Base-by-base conservation (phyloP, 2,113 vertebrate species). In the Ifrita kowaldi region DNA sequence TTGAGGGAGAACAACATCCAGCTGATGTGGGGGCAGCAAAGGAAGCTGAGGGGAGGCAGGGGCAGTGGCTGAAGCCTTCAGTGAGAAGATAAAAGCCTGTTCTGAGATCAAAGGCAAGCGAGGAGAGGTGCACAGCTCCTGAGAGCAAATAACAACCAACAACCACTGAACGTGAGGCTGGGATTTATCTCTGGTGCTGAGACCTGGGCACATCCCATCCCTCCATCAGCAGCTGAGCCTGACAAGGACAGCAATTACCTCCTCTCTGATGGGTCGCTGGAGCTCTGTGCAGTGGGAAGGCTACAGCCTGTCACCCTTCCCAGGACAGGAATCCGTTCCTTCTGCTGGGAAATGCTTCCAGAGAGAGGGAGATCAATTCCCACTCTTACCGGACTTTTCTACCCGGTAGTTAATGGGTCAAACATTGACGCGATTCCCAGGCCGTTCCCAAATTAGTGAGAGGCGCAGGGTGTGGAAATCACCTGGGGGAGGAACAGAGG, bases 221-320 rank as follows among this genome's bases (percentile, higher is more conserved):
- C 69, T 95, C 81, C 85, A 89, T 62, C 83, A 94, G 93, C 23
- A 87, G 76, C 87, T 76, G 19, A 76, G 94, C 60, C 86, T 85
- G 60, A 44, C 60, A 80, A 35, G 68, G 41, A 62, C 69, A 64
- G 84, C 35, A 23, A 76, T 23, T 67, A 42, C 35, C 47, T 93
- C 35, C 57, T 65, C 81, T 71, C 68, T 56, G 46, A 41, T 37
- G 59, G 37, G 17, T 42, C 15, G 0, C 74, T 78, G 42, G 68
- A 52, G 37, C 16, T 41, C 42, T 32, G 46, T 5, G 16, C 16
- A 9, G 76, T 19, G 64, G 49, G 49, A 83, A 64, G 91, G 41
- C 41, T 50, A 32, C 79, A 84, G 69, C 47, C n/a, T 84, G 42
- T 49, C 17, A 2, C 37, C 28, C 37, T 75, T 84, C 53, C 73